These are phyloP conservation scores for Pristionchus arcanus DNA, from an alignment of 2,888 invertebrate genomes.

Conservation along the genomic window DNA sequence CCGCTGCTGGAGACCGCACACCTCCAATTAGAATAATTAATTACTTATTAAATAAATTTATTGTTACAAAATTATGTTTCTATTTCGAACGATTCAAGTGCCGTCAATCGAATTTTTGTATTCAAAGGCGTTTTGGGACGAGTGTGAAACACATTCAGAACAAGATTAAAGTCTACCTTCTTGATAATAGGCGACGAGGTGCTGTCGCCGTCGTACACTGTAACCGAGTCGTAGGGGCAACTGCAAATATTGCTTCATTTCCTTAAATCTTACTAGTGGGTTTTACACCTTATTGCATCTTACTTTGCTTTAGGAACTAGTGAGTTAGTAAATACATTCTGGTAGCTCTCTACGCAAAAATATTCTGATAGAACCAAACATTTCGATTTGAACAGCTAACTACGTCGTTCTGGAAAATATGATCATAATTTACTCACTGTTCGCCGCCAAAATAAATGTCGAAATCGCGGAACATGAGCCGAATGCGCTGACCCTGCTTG, in stretches of 20 bases:
- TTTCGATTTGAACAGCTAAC: too few species aligned
- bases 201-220: constrained; percentile 95
- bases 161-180: constrained; percentile 59
- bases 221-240: constrained; percentile 98
- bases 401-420: too few species aligned
- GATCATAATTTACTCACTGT: constrained; percentile 87
- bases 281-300: too few species aligned
- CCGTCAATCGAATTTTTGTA: not conserved
- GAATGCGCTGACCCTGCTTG: constrained; percentile 90
- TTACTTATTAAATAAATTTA: not conserved
- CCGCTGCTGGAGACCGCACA: constrained; percentile 78
- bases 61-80: too few species aligned
- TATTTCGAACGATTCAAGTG: not conserved
- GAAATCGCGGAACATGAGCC: constrained; percentile 96
- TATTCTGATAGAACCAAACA: too few species aligned
- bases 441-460: constrained; percentile 98
- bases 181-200: constrained; percentile 86
- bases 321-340: too few species aligned
- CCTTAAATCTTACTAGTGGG: too few species aligned
- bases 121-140: not conserved
- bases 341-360: too few species aligned
- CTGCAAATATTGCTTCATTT: constrained; percentile 82
- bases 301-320: too few species aligned
- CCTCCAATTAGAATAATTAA: constrained; percentile 43
- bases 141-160: not conserved